phyloP scores from a whole-genome alignment of 1,140 invertebrate genomes.

The Ridgeia piscesae region DNA sequence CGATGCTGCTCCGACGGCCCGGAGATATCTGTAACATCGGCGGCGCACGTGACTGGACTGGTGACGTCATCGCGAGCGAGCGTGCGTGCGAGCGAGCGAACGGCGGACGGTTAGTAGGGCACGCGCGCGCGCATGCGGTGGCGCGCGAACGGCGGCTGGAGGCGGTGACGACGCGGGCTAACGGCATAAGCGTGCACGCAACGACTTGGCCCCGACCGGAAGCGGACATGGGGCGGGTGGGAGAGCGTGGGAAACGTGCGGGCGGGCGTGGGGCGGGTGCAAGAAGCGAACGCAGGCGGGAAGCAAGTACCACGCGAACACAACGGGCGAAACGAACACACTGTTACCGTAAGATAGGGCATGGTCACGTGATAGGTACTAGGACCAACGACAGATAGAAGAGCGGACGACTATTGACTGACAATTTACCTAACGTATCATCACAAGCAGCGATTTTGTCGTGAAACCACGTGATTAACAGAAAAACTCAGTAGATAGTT shows the following conservation, averaged over 20 bases:
- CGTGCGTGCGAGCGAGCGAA: background rate
- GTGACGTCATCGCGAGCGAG: conserved; percentile 3
- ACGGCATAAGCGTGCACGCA: background rate
- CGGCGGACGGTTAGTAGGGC: background rate
- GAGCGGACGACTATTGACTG: background rate
- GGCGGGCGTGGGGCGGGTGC: no score
- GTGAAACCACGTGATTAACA: background rate
- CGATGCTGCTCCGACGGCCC: background rate
- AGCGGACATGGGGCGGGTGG: no score
- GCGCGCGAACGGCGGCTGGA: no score
- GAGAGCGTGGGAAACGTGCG: no score
- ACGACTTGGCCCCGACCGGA: no score
- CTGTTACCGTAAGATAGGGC: background rate
- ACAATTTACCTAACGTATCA: background rate
- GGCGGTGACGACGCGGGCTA: background rate
- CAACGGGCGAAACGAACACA: background rate
- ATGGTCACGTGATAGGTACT: background rate
- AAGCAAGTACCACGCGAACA: background rate
- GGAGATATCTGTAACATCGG: background rate
- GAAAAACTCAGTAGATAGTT: background rate
- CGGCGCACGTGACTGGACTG: background rate
- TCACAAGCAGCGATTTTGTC: background rate
- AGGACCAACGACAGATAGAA: background rate
- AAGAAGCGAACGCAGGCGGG: background rate
- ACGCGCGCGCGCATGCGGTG: background rate